Evolutionary conservation across 2,113 vertebrate species (phyloP).

Genomic region (Gallinago media): DNA sequence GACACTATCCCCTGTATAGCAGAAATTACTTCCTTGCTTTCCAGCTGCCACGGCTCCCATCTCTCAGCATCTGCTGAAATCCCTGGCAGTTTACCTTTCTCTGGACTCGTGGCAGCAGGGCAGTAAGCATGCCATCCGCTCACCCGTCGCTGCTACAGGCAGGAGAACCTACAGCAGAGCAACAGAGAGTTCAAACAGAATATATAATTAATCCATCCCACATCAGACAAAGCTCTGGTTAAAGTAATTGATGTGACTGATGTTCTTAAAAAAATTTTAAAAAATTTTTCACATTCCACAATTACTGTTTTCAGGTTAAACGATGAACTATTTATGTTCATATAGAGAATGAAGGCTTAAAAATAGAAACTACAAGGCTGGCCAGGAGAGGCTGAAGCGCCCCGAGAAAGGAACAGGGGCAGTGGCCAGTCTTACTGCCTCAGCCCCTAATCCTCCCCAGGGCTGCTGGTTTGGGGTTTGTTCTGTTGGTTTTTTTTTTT

Average conservation of each 20-base stretch:
- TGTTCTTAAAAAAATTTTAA: too few relatives aligned
- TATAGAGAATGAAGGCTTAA: neutral
- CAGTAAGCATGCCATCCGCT: neutral
- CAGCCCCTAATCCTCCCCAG: neutral
- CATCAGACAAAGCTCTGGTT: neutral
- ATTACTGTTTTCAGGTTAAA: neutral
- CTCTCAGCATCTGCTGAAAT: neutral
- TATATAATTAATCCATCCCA: too few relatives aligned
- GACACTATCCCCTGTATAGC: neutral
- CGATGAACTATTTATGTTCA: neutral
- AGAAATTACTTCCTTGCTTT: neutral
- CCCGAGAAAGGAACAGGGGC: neutral
- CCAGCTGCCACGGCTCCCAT: neutral
- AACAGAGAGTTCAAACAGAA: neutral
- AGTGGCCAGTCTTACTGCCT: neutral
- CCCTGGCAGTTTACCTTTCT: neutral
- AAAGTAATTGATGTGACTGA: neutral
- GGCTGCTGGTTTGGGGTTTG: neutral
- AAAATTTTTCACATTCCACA: neutral
- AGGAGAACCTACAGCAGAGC: neutral
- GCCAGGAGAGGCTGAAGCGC: neutral
- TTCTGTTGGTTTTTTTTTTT: neutral
- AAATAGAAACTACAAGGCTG: neutral
- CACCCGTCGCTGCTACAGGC: accelerated
- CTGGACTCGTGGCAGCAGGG: neutral